Percentiles rank a stretch among this genome's conserved stretches.
Evolutionary conservation across 2,113 vertebrate genomes (phyloP).

Genomic region (Pipa parva): DNA sequence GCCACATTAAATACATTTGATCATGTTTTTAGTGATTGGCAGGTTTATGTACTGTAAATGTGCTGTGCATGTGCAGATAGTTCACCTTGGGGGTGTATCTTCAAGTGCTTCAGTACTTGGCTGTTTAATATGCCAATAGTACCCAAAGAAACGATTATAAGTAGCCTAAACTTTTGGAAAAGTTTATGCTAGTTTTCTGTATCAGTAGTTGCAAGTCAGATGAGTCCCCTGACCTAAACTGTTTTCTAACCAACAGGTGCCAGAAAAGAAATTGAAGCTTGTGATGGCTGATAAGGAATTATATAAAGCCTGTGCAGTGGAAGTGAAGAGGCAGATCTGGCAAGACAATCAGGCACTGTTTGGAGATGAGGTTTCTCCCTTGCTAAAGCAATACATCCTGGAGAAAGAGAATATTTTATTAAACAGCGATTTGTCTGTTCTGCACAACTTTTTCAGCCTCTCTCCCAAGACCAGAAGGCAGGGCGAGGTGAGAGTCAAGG

Average conservation of each 20-base stretch:
- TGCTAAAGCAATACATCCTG: conserved; percentile 93
- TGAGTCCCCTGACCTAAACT: background rate
- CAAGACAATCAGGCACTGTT: conserved; percentile 98
- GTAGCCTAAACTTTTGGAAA: no score
- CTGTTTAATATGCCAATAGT: no score
- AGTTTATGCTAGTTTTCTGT: background rate
- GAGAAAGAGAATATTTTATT: conserved; percentile 91
- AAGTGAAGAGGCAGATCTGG: conserved; percentile 98
- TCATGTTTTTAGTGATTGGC: no score
- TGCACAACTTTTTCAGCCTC: conserved; percentile 93
- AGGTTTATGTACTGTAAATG: no score
- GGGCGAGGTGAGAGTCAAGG: conserved; percentile 73
- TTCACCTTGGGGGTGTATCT: no score
- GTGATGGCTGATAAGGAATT: conserved; percentile 96
- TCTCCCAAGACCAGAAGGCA: conserved; percentile 89
- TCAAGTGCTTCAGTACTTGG: no score
- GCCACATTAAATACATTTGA: no score
- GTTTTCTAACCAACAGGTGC: conserved; percentile 66
- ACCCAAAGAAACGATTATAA: no score
- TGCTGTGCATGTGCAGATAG: no score
- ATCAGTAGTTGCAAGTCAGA: background rate
- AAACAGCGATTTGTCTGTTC: conserved; percentile 85
- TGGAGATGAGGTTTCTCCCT: conserved; percentile 89
- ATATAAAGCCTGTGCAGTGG: conserved; percentile 90
- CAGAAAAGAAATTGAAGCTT: conserved; percentile 93